Evolutionary conservation across 1,140 invertebrate genomes (phyloP), one percentile per base, ranked within the genome.

Genomic region (Apis florea): DNA sequence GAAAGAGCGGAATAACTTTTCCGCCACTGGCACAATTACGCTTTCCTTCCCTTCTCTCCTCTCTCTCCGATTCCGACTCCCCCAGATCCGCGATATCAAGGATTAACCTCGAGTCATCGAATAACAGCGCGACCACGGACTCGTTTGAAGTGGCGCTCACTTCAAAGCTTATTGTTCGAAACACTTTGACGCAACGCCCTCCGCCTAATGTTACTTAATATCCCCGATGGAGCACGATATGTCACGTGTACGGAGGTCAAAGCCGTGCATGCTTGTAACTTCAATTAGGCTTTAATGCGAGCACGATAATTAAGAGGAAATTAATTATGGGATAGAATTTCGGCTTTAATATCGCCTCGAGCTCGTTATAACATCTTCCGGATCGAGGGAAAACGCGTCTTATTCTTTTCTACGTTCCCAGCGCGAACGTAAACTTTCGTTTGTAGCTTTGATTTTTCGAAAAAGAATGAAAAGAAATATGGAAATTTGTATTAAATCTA

Each of bases 121-220:
- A 67, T 76, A 76, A 53, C 26, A 51, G n/a, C 49, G 19, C 1
- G 10, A 12, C 47, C 40, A 49, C 21, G 69, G 10, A 66, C 21
- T 40, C 31, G 49, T 76, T 76, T 76, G 74, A 76, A 76, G 74
- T 67, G 74, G 74, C 74, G n/a, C n/a, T n/a, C n/a, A 40, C 63
- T 76, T 6, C 51, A 11, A 26, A 71, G 74, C 74, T 67, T 76
- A 76, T 40, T 40, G 31, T 40, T 40, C 31, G 74, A 76, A 76
- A 76, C 74, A 76, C 74, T 76, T 76, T 76, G 74, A 61, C 59
- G 31, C 67, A 40, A 75, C 61, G 51, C 26, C 26, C 12, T n/a
- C 40, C 40, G 49, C 26, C 63, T 76, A 76, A 76, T 67, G 19
- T 31, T 66, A 67, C 63, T 66, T 67, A 67, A 66, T 67, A 76